phyloP scores from a whole-genome alignment of 2,113 vertebrate genomes.

The Vulpes vulpes region DNA sequence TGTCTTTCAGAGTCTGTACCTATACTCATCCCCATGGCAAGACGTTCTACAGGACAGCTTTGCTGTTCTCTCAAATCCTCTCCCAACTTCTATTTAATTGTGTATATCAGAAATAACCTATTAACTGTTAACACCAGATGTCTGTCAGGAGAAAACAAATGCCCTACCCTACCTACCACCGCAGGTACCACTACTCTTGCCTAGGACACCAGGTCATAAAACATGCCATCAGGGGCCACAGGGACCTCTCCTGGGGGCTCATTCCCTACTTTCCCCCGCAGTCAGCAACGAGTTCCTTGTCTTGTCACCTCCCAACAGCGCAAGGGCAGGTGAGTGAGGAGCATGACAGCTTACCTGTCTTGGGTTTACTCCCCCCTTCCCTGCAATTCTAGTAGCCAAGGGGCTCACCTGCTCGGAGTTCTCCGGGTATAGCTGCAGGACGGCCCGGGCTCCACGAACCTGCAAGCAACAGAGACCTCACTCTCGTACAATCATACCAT shows the following conservation, averaged over 20 bases:
- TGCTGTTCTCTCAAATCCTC: background rate
- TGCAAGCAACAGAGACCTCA: conserved; percentile 76
- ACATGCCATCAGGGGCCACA: background rate
- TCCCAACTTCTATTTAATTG: background rate
- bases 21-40: background rate
- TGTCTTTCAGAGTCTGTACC: background rate
- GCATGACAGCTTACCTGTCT: background rate
- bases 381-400: too few relatives aligned
- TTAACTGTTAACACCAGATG: background rate
- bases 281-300: background rate
- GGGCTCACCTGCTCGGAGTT: conserved; percentile 94
- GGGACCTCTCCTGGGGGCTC: background rate
- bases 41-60: background rate
- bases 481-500: fast-evolving
- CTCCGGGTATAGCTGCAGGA: conserved; percentile 98
- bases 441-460: conserved; percentile 93
- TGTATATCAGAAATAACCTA: background rate
- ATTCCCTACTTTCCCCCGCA: background rate
- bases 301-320: background rate
- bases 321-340: background rate
- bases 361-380: too few relatives aligned
- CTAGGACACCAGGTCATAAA: background rate
- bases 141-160: background rate
- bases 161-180: fast-evolving
- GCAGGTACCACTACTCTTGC: background rate